A percentile compares a stretch with the other conserved stretches of the same genome.
Evolutionary conservation across 2,888 invertebrate species (phyloP).

Genomic region (Polydesmus complanatus): DNA sequence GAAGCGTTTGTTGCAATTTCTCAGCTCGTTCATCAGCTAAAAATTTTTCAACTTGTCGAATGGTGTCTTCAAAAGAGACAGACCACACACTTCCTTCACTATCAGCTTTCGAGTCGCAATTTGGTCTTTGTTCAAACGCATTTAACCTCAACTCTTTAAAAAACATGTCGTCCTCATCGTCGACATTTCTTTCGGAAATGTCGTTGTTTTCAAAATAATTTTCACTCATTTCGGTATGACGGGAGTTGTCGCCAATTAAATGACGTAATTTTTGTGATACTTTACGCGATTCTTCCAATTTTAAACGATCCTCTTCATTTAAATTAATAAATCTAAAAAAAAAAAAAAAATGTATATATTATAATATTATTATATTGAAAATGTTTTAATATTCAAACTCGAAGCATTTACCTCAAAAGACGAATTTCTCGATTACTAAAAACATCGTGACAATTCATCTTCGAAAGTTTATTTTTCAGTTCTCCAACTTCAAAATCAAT

Average conservation of each 20-base stretch:
- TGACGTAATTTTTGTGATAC: background rate
- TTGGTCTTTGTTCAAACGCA: background rate
- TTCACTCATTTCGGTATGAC: background rate
- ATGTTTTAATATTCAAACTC: too few species aligned
- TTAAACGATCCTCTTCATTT: background rate
- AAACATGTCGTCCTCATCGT: background rate
- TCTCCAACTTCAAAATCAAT: conserved; percentile 82
- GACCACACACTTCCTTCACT: background rate
- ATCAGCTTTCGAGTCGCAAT: background rate
- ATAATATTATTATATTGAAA: too few species aligned
- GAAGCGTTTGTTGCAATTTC: background rate
- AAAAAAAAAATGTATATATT: too few species aligned
- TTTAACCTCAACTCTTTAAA: background rate
- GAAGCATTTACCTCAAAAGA: conserved; percentile 45
- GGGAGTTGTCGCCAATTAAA: background rate
- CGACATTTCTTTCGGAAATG: background rate
- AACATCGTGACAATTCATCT: conserved; percentile 50
- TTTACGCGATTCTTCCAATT: background rate
- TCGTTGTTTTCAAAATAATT: background rate
- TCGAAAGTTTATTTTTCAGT: conserved; percentile 54
- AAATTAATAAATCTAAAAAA: background rate
- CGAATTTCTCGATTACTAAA: conserved; percentile 83
- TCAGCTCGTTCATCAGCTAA: conserved; percentile 13
- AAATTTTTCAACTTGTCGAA: conserved; percentile 11
- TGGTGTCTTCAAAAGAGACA: conserved; percentile 9